Conservation (phyloP, 2,113 vertebrate genomes). For the Macroglossus sobrinus region DNA sequence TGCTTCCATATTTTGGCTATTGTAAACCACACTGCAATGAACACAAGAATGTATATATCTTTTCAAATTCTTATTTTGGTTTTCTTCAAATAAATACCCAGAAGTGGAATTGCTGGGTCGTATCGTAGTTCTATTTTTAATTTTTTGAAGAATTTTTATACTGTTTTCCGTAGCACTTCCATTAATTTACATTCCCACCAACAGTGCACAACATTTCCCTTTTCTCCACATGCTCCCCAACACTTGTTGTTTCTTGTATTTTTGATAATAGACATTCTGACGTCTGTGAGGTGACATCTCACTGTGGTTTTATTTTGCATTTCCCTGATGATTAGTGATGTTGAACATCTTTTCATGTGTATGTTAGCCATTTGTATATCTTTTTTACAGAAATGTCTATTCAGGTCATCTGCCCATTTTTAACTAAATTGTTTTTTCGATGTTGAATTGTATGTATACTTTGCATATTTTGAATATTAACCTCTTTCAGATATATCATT, state of each 20-base stretch:
- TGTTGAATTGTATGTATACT: not conserved
- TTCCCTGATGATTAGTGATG: not conserved
- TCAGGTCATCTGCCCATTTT: not conserved
- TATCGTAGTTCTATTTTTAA: not conserved
- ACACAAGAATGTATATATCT: not conserved
- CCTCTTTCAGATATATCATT: no score
- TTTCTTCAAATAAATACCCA: not conserved
- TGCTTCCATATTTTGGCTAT: not conserved
- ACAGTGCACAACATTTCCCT: not conserved
- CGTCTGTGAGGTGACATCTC: not conserved
- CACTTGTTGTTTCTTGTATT: not conserved
- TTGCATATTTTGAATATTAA: not conserved
- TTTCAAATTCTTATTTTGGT: not conserved
- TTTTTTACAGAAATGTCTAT: not conserved
- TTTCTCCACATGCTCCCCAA: not conserved
- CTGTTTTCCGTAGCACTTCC: not conserved
- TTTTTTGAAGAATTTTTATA: not conserved
- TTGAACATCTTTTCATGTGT: not conserved
- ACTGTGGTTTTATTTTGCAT: not conserved
- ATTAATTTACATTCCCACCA: not conserved
- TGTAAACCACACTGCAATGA: not conserved
- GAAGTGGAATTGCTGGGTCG: not conserved
- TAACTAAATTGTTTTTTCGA: not conserved
- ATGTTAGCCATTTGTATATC: not conserved
- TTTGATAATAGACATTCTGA: not conserved